Base-by-base conservation (phyloP, 2,888 invertebrate species). In the Temnothorax ravouxi region DNA sequence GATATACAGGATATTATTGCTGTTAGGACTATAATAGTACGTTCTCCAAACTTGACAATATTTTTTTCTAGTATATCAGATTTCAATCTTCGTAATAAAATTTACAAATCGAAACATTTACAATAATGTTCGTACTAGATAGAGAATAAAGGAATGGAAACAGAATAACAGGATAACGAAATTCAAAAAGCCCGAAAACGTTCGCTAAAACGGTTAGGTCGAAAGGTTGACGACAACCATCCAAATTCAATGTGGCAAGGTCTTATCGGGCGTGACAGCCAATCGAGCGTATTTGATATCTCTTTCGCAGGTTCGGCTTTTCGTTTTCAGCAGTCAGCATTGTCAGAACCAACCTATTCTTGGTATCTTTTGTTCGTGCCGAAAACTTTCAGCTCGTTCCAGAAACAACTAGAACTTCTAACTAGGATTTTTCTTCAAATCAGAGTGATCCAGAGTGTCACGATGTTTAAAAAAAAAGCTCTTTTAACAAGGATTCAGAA, bases 241-340 rank as follows among this genome's bases (percentile, higher is more conserved):
- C 76, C 81, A 74, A 85, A 88, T 87, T 90, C 88, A 90, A 90
- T 90, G 90, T 56, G 29, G 67, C 82, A 80, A 86, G 83, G 81
- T 83, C 84, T 90, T 90, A 90, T 90, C 87, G 88, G 81, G 83
- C 82, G 79, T 75, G 87, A 85, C 82, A 84, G 76, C 83, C 88
- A 90, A 89, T 90, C 90, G 88, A 87, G 76, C 87, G 86, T 75
- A 87, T 90, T 90, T 88, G 84, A 89, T 90, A 88, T 89, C 88
- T 88, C 86, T 87, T 84, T 88, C 82, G 72, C 71, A 82, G 82
- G 41, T 61, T 83, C 81, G 82, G 81, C 75, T 89, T 87, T 81
- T 84, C 61, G 75, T n/a, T 50, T n/a, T 50, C 66, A n/a, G n/a
- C 50, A 71, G 71, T 44, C 71, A 52, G 90, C 86, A 88, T 86